Base-by-base conservation (phyloP, 2,797 vertebrate genomes). In the Microtus agrestis region DNA sequence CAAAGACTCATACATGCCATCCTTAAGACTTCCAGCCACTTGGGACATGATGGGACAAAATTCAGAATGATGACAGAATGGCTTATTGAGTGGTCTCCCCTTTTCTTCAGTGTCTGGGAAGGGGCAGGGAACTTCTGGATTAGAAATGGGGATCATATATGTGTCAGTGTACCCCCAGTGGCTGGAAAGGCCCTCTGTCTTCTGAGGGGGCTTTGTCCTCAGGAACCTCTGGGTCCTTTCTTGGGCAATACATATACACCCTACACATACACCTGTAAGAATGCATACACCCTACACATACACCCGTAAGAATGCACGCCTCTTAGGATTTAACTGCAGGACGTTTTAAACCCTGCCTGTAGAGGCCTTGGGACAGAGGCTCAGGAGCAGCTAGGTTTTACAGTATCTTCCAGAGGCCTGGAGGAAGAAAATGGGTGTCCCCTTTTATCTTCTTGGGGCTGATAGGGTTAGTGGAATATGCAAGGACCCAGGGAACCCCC, bases 1-100 rank as follows among this genome's bases (percentile, higher is more conserved):
- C 5, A 0, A 37, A 84, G 5, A 92, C 87, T 89, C 98, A 80
- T 9, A 63, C 82, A 82, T 3, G 46, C 89, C n/a, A 76, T 56
- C 84, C 8, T 27, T 7, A 91, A 95, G 91, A 91, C 97, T 69
- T 90, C 94, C 76, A 91, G 93, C 84, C 1, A 7, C 40, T 4
- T 48, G n/a, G 95, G 96, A 92, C 74, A 80, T 54, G 74, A 31
- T 65, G 94, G 71, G 79, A 91, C 93, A 65, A 84, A 91, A 94
- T 93, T 77, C 0, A 1, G 23, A 77, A 74, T 9, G 29, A 13
- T 27, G 17, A 29, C 82, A 0, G 78, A 92, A 84, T 61, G 80
- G 89, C 67, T 65, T 12, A 27, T 81, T 89, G 40, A 6, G 86
- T 59, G 8, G 61, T n/a, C 5, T 37, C 34, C 23, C 29, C 46